Base-by-base conservation (phyloP, 1,140 invertebrate species). In the Linepithema humile region DNA sequence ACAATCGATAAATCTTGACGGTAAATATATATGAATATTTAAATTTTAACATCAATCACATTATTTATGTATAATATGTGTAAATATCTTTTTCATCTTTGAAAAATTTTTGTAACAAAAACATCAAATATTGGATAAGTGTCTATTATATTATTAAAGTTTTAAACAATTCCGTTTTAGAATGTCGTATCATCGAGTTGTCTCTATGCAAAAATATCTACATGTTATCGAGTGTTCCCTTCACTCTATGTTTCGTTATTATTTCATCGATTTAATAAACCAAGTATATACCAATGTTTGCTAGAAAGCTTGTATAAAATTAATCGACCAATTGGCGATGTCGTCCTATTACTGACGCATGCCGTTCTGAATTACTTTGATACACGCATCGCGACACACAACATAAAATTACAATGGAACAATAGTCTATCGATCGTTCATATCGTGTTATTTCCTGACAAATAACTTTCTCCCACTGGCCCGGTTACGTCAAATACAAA, bases 251-350 rank as follows among this genome's bases (percentile, higher is more conserved):
- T 45, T 15, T 67, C 32, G 35, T 78, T 69, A 67, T 78, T 69
- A 78, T 67, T 69, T 78, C 48, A 77, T 67, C 48, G 62, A 67
- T 78, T 78, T 38, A 35, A 48, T 29, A 78, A 78, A 69, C 62
- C n/a, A n/a, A 78, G 35, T 10, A 26, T 45, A 35, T 87, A 88
- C 83, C 78, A 90, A 87, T 90, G 85, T 89, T 87, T 83, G 82
- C 84, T 77, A 65, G 67, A 38, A 53, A 78, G 48, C 62, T 78
- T 69, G 55, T 78, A 62, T 17, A 69, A 69, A 78, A 69, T 78
- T 69, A 78, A 69, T 77, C 74, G 60, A 60, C 43, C 74, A 43
- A 77, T 78, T 78, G 75, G 45, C 74, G 74, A 67, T 67, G 74
- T 78, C 45, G 74, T 29, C 69, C 48, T 78, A 45, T 69, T 69